These are phyloP conservation scores for Euphysa ruthae DNA, from an alignment of 30 jellyfish, hydroid and myxozoan species.

Conservation along the genomic window DNA sequence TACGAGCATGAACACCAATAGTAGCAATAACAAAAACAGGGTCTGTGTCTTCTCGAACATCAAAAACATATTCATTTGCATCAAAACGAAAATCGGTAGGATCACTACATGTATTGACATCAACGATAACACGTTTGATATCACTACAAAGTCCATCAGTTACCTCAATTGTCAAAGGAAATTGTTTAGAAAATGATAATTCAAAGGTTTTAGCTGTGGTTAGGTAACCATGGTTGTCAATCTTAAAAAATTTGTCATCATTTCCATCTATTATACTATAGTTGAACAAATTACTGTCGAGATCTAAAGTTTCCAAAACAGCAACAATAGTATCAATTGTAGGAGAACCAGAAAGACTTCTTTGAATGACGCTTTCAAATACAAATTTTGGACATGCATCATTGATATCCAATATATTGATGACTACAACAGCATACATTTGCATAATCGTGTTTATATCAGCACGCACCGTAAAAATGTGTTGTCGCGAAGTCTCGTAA, in stretches of 20 bases:
- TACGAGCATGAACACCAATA: no score
- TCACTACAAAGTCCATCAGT: slow-evolving; percentile 40
- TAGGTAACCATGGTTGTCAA: slow-evolving; percentile 52
- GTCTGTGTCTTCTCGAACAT: no score
- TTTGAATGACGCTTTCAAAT: no score
- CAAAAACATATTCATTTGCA: no score
- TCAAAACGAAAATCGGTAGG: no score
- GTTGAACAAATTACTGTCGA: slow-evolving; percentile 42
- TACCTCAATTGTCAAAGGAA: slow-evolving; percentile 19
- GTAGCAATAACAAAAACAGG: no score
- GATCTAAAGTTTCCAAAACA: slow-evolving; percentile 29
- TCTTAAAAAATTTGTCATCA: slow-evolving; percentile 37
- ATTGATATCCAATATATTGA: slow-evolving; percentile 46
- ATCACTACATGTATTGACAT: background rate
- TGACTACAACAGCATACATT: slow-evolving; percentile 47
- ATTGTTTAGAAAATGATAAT: slow-evolving; percentile 1
- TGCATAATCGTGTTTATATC: slow-evolving; percentile 23
- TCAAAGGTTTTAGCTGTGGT: slow-evolving; percentile 41
- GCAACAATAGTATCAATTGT: slow-evolving; percentile 22
- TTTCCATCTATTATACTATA: slow-evolving; percentile 56
- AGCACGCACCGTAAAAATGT: slow-evolving; percentile 56
- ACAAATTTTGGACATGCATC: slow-evolving; percentile 48
- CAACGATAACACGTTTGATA: background rate
- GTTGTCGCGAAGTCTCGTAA: slow-evolving; percentile 40
- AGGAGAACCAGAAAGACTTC: background rate